Evolutionary conservation across 2,797 vertebrate species (phyloP).

Genomic region (Xenops minutus): DNA sequence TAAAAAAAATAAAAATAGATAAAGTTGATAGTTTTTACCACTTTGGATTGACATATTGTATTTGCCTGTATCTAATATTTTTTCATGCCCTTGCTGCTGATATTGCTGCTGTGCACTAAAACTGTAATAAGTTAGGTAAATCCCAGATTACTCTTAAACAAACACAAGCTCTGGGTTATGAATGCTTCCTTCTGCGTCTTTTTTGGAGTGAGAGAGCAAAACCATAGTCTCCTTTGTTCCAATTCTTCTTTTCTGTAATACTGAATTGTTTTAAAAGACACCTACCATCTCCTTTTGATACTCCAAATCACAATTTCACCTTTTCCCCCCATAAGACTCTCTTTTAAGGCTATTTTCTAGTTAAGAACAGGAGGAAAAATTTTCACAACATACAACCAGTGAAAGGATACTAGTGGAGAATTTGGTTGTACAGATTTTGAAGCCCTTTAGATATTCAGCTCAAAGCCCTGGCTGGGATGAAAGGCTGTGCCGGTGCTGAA

Average conservation of each 20-base stretch:
- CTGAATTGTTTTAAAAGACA: neutral
- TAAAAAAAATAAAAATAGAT: neutral
- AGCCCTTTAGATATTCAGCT: neutral
- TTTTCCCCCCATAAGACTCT: fast-evolving
- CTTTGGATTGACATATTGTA: constrained; percentile 9
- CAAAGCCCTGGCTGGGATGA: neutral
- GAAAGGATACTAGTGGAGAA: neutral
- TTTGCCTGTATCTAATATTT: constrained; percentile 19
- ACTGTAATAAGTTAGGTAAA: constrained; percentile 41
- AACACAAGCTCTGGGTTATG: neutral
- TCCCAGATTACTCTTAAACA: constrained; percentile 15
- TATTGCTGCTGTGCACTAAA: constrained; percentile 15
- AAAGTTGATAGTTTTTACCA: neutral
- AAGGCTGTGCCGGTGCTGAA: neutral
- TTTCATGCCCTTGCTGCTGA: constrained; percentile 5
- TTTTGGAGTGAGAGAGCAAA: neutral
- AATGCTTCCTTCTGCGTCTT: neutral
- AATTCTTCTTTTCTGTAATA: neutral
- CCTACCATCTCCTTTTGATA: neutral
- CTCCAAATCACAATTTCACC: neutral
- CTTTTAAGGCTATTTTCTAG: neutral
- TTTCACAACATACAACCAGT: neutral
- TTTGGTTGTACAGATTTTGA: neutral
- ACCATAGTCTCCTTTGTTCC: neutral
- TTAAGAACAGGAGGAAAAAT: neutral